These are phyloP conservation scores for Aphidius colemani DNA, from an alignment of 2,888 invertebrate genomes.

Conservation along the genomic window DNA sequence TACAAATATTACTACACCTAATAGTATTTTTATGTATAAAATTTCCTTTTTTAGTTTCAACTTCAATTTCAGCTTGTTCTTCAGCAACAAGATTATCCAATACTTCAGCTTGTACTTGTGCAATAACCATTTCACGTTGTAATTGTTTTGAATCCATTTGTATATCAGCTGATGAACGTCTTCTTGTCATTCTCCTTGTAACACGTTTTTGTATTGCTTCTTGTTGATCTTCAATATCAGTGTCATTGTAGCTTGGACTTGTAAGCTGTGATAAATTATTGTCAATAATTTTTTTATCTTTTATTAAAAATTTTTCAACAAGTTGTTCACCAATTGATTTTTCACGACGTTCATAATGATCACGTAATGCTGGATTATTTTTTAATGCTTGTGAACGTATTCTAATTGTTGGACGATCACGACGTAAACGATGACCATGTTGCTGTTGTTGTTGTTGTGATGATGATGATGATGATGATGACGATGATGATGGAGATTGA, in stretches of 20 bases:
- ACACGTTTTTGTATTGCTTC: constrained; percentile 47
- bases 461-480: constrained; percentile 38
- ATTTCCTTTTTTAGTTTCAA: constrained; percentile 48
- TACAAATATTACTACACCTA: constrained; percentile 18
- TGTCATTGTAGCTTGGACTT: constrained; percentile 39
- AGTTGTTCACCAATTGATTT: constrained; percentile 76
- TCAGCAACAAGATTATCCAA: constrained; percentile 55
- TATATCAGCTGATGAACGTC: constrained; percentile 52
- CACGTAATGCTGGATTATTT: constrained; percentile 55
- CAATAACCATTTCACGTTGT: constrained; percentile 49
- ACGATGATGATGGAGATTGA: constrained; percentile 12
- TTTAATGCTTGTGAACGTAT: constrained; percentile 58
- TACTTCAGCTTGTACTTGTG: constrained; percentile 54
- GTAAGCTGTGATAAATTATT: too few species aligned
- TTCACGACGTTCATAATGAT: constrained; percentile 63
- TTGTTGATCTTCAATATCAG: constrained; percentile 35
- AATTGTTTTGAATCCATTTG: constrained; percentile 50
- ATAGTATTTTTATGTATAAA: constrained; percentile 36
- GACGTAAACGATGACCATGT: constrained; percentile 47
- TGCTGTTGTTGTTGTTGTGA: constrained; percentile 37
- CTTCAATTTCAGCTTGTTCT: constrained; percentile 55
- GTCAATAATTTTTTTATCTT: constrained; percentile 61
- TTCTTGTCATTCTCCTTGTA: constrained; percentile 51
- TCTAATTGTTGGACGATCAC: constrained; percentile 54
- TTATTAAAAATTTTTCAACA: constrained; percentile 76